These are phyloP conservation scores for Drosophila neocordata DNA, from an alignment of 1,140 invertebrate species.

Conservation along the genomic window DNA sequence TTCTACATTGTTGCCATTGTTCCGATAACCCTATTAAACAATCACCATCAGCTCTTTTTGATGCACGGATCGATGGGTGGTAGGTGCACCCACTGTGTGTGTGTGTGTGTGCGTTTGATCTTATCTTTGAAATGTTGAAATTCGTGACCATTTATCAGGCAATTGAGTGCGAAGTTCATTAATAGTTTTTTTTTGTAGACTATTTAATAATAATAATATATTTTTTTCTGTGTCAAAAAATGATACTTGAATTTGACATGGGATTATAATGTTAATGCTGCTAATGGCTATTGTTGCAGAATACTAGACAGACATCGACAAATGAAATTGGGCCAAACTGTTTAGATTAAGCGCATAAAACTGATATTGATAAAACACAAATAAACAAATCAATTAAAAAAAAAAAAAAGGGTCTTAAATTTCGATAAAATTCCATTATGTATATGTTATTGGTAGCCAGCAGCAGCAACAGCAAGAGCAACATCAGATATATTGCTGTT, in stretches of 20 bases:
- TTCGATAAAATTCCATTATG: slow-evolving; percentile 23
- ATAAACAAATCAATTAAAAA: slow-evolving; percentile 53
- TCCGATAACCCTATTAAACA: no score
- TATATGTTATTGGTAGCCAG: neutral
- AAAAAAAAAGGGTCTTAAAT: slow-evolving; percentile 23
- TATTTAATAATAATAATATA: neutral
- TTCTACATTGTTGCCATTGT: neutral
- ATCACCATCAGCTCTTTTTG: no score
- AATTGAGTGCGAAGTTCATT: slow-evolving; percentile 8
- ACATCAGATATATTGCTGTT: slow-evolving; percentile 24
- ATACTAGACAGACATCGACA: neutral
- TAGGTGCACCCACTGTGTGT: no score
- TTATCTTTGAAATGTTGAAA: slow-evolving; percentile 12
- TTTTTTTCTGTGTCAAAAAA: neutral
- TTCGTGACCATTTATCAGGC: slow-evolving; percentile 5
- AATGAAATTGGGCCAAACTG: neutral
- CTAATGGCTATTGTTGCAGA: no score
- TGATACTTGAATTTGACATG: slow-evolving; percentile 11
- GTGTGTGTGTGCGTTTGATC: neutral
- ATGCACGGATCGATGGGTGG: no score
- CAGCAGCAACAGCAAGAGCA: no score
- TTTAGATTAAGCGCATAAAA: slow-evolving; percentile 5
- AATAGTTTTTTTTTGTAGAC: neutral
- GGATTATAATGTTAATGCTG: slow-evolving; percentile 2
- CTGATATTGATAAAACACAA: neutral